Evolutionary conservation across 2,888 invertebrate species (phyloP).

Genomic region (Drosophila cognata): DNA sequence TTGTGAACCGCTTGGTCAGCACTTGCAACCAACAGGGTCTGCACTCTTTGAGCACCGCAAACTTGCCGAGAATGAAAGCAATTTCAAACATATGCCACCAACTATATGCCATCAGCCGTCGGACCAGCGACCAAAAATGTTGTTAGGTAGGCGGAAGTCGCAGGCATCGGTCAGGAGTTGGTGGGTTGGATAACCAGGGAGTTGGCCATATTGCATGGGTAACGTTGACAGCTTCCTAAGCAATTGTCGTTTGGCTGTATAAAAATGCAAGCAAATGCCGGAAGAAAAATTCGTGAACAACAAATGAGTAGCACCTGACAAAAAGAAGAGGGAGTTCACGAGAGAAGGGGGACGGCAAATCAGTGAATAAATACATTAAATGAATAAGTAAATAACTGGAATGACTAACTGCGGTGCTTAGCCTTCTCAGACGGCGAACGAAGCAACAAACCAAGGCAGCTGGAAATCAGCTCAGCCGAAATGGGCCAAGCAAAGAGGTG

Average conservation of each 20-base stretch:
- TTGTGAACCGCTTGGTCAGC: conserved; percentile 32
- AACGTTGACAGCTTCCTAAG: conserved; percentile 64
- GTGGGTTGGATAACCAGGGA: conserved; percentile 14
- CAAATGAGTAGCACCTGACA: conserved; percentile 69
- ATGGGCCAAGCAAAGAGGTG: conserved; percentile 59
- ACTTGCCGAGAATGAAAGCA: conserved; percentile 56
- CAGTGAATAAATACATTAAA: conserved; percentile 76
- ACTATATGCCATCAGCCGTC: not conserved
- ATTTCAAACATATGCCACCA: conserved; percentile 52
- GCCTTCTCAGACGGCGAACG: conserved; percentile 36
- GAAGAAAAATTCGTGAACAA: conserved; percentile 62
- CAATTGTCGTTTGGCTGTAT: conserved; percentile 52
- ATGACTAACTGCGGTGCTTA: conserved; percentile 73
- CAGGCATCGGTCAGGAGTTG: not conserved
- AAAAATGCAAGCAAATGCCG: conserved; percentile 57
- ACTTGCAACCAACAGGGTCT: conserved; percentile 2
- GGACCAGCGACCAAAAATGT: not conserved
- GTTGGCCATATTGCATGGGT: conserved; percentile 60
- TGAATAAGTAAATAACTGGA: conserved; percentile 78
- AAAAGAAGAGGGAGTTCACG: not conserved
- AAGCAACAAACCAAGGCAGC: conserved; percentile 20
- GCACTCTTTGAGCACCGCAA: conserved; percentile 39
- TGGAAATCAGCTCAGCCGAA: conserved; percentile 18
- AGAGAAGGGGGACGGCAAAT: conserved; percentile 8
- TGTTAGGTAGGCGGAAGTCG: not conserved